phyloP scores from a whole-genome alignment of 2,888 invertebrate genomes.

The Syrista parreyssii region DNA sequence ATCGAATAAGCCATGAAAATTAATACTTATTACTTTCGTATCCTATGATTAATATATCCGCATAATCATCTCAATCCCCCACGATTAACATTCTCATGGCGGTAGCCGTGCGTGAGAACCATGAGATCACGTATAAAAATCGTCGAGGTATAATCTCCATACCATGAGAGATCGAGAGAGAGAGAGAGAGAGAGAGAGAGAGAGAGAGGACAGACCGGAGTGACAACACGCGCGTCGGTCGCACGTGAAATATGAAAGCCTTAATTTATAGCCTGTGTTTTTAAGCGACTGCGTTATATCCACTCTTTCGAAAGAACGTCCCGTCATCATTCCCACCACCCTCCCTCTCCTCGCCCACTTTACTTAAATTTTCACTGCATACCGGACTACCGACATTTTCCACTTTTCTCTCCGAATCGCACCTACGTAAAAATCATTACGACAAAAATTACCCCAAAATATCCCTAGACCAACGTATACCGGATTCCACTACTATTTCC shows the following conservation, averaged over 20 bases:
- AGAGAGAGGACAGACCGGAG: background rate
- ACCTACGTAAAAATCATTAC: background rate
- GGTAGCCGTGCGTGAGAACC: background rate
- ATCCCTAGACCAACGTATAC: background rate
- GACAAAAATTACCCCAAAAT: background rate
- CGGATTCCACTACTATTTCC: background rate
- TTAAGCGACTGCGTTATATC: background rate
- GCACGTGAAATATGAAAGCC: background rate
- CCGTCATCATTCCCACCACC: background rate
- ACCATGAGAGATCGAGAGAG: background rate
- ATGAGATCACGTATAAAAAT: background rate
- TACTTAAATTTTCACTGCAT: background rate
- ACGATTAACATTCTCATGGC: background rate
- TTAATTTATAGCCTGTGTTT: background rate
- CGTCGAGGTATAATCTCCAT: background rate
- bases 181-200: too few species aligned
- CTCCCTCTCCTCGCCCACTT: background rate
- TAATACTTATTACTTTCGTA: background rate
- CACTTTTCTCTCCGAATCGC: background rate
- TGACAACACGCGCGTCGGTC: background rate
- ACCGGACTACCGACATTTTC: background rate
- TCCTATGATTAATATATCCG: background rate
- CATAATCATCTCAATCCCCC: background rate
- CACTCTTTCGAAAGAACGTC: background rate
- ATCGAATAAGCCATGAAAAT: background rate